A percentile compares a stretch with the other conserved stretches of the same genome.
These are phyloP conservation scores for Catostomus latipinnis DNA, from an alignment of 2,797 vertebrate species.

Conservation along the genomic window DNA sequence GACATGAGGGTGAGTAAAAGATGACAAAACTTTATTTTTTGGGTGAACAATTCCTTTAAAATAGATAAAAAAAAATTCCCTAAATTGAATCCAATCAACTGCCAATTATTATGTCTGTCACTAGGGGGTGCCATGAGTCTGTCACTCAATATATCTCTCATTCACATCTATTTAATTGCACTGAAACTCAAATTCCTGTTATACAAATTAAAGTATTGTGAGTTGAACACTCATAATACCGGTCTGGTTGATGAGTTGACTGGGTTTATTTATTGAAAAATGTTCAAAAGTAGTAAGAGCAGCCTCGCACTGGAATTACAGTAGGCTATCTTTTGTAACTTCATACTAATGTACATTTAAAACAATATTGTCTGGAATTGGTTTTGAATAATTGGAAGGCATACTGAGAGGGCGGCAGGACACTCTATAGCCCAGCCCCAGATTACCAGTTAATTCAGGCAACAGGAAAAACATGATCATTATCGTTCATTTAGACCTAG, in stretches of 20 bases:
- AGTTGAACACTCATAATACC: neutral
- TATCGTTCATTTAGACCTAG: constrained; percentile 38
- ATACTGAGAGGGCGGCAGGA: neutral
- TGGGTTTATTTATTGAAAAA: neutral
- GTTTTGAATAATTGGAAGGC: constrained; percentile 15
- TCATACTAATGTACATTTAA: constrained; percentile 25
- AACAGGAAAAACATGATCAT: constrained; percentile 43
- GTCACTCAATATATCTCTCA: neutral
- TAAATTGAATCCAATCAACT: neutral
- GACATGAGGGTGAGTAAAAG: too few relatives aligned
- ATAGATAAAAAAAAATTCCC: too few relatives aligned
- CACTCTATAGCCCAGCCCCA: constrained; percentile 23
- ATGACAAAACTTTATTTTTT: too few relatives aligned
- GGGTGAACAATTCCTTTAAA: too few relatives aligned
- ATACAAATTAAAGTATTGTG: neutral
- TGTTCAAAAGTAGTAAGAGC: neutral
- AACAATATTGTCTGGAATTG: neutral
- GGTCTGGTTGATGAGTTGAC: constrained; percentile 1
- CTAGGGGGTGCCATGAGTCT: constrained; percentile 42
- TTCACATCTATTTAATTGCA: neutral
- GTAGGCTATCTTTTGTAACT: neutral
- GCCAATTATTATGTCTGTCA: constrained; percentile 6
- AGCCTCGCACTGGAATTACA: neutral
- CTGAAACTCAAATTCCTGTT: neutral
- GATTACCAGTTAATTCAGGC: constrained; percentile 37